These are phyloP conservation scores for Varecia variegata DNA, from an alignment of 2,797 vertebrate species.

Conservation along the genomic window DNA sequence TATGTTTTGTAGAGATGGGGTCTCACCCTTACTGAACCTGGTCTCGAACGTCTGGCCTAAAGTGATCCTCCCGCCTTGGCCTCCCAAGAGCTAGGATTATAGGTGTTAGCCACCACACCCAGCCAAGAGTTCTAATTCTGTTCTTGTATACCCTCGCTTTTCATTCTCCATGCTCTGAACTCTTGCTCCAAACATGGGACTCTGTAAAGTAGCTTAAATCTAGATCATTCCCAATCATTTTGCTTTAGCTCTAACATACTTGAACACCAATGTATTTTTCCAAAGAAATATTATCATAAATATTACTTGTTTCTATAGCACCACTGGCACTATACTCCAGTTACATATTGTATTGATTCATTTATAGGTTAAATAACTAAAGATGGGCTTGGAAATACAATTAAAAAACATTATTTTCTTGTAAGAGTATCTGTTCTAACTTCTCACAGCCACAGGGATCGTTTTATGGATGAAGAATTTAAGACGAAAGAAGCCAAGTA, in stretches of 20 bases:
- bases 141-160: neutral
- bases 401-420: neutral
- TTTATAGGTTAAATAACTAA: neutral
- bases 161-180: neutral
- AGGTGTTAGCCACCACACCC: neutral
- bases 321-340: neutral
- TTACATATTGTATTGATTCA: neutral
- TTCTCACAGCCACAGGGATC: neutral
- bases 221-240: neutral
- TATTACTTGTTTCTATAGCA: neutral
- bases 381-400: neutral
- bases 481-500: neutral
- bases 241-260: neutral
- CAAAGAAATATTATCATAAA: neutral
- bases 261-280: neutral
- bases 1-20: neutral
- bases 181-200: neutral
- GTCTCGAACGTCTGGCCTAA: neutral
- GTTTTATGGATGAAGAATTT: neutral
- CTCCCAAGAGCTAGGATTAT: neutral
- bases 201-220: neutral
- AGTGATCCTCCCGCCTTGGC: neutral
- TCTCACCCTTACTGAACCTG: neutral
- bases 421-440: neutral
- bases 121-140: neutral